Evolutionary conservation across 2,113 vertebrate genomes (phyloP).

Genomic region (Pavo muticus): DNA sequence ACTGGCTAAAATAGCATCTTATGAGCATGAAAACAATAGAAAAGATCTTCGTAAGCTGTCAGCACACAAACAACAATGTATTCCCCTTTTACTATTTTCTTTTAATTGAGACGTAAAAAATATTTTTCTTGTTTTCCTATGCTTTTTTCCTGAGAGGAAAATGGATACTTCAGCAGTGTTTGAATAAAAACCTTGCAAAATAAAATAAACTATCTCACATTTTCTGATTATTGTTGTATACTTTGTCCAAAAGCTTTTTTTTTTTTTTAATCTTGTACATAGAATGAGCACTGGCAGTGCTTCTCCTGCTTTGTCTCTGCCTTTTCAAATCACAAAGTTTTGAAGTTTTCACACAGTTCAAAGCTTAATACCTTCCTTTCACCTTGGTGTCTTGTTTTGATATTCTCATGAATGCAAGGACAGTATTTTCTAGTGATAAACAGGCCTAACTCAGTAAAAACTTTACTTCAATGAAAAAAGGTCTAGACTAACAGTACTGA

Average conservation of each 20-base stretch:
- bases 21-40: neutral
- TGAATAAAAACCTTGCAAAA: neutral
- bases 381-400: neutral
- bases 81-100: neutral
- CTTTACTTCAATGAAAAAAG: neutral
- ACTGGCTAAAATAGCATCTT: neutral
- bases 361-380: neutral
- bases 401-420: neutral
- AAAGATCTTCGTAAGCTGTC: neutral
- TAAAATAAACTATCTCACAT: neutral
- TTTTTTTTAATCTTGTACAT: neutral
- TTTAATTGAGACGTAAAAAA: neutral
- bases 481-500: neutral
- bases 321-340: neutral
- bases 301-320: neutral
- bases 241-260: neutral
- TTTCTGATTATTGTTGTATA: neutral
- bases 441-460: neutral
- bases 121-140: fast-evolving
- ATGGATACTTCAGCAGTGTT: neutral
- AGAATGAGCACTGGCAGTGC: neutral
- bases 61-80: neutral
- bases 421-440: neutral
- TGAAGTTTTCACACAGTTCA: neutral
- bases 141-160: neutral